Percentiles rank a stretch among this genome's conserved stretches.
Evolutionary conservation across 2,797 vertebrate genomes (phyloP).

Genomic region (Triplophysa bombifrons): DNA sequence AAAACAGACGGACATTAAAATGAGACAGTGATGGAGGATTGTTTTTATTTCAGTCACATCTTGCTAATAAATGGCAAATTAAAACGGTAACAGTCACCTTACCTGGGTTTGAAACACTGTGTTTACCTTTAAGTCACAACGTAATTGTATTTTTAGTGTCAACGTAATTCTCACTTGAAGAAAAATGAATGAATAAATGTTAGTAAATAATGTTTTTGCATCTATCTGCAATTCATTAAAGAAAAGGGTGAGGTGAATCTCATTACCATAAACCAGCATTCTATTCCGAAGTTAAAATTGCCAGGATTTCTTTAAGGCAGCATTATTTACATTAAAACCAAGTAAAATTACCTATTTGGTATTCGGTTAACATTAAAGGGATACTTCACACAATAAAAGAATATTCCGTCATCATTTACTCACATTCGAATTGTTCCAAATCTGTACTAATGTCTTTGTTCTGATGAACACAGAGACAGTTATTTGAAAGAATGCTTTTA

Average conservation of each 20-base stretch:
- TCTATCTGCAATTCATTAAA: neutral
- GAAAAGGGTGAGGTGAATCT: neutral
- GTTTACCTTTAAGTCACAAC: no score
- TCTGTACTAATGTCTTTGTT: no score
- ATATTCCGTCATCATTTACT: no score
- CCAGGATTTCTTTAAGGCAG: neutral
- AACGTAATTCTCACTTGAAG: no score
- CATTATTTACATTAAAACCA: neutral
- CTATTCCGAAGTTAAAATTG: neutral
- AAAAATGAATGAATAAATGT: no score
- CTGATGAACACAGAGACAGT: no score
- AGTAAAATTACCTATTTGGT: neutral
- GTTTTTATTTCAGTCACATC: neutral
- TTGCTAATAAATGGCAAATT: neutral
- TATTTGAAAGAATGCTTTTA: no score
- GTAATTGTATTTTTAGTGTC: no score
- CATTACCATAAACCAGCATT: neutral
- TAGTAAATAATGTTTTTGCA: no score
- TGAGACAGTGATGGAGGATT: neutral
- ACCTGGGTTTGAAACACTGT: neutral
- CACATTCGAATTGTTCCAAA: no score
- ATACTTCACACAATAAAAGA: no score
- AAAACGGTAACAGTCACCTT: neutral
- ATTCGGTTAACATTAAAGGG: neutral
- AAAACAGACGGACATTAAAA: neutral